Conservation (phyloP, 2,888 invertebrate species). For the Odontothrips loti region DNA sequence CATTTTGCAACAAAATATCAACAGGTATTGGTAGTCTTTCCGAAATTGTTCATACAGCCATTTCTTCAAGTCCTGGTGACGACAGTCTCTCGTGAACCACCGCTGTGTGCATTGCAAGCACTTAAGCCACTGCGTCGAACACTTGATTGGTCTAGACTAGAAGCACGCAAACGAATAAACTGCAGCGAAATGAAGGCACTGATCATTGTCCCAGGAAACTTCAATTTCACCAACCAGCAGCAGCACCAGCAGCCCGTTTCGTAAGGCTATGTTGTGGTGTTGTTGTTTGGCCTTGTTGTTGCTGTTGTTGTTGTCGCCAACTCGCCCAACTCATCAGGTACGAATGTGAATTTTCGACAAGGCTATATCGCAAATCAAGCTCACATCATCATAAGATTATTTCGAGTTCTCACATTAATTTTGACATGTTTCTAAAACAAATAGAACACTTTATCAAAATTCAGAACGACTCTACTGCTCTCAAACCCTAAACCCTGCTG, state of each 20-base stretch:
- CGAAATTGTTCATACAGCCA: background rate
- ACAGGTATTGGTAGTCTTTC: background rate
- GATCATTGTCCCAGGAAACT: background rate
- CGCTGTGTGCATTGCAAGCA: background rate
- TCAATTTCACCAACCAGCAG: background rate
- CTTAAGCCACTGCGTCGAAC: background rate
- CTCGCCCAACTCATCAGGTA: background rate
- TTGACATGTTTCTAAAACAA: too few species aligned
- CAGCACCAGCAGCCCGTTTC: background rate
- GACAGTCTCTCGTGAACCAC: background rate
- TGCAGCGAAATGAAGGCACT: background rate
- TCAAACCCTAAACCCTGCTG: too few species aligned
- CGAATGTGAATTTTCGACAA: background rate
- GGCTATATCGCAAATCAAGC: too few species aligned
- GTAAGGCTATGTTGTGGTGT: background rate
- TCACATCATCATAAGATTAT: too few species aligned
- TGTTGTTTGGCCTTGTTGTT: background rate
- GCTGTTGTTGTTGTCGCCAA: background rate
- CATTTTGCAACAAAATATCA: background rate
- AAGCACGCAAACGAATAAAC: background rate
- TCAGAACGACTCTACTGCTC: too few species aligned
- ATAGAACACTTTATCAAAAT: too few species aligned
- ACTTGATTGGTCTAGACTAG: background rate
- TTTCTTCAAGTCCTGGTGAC: background rate
- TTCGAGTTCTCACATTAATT: too few species aligned